phyloP scores from a whole-genome alignment of 2,888 invertebrate species.

The Hesperia comma region DNA sequence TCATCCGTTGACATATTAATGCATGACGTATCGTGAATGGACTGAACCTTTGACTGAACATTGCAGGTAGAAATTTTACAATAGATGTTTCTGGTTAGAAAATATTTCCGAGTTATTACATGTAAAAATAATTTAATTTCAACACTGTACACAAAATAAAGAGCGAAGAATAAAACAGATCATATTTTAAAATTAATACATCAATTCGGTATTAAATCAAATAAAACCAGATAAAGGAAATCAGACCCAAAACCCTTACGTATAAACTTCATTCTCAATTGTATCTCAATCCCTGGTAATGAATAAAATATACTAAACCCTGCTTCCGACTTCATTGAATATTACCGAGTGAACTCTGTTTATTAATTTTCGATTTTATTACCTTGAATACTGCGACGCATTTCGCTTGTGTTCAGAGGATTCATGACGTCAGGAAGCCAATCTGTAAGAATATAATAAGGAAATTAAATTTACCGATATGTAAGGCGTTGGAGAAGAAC shows the following conservation, averaged over 20 bases:
- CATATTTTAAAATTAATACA: neutral
- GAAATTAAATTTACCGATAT: conserved; percentile 44
- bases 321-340: conserved; percentile 34
- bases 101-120: neutral
- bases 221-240: conserved; percentile 10
- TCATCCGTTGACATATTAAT: conserved; percentile 68
- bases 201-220: neutral
- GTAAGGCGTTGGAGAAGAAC: conserved; percentile 48
- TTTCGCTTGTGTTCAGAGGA: conserved; percentile 10
- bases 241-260: neutral
- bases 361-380: conserved; percentile 25
- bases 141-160: neutral
- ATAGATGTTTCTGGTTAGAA: conserved; percentile 21
- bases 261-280: conserved; percentile 18
- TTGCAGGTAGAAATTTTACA: conserved; percentile 27
- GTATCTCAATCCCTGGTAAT: conserved; percentile 27
- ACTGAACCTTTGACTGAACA: conserved; percentile 49
- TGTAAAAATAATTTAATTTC: neutral
- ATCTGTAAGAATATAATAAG: conserved; percentile 41
- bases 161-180: neutral
- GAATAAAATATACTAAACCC: conserved; percentile 36
- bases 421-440: conserved; percentile 29
- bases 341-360: conserved; percentile 9
- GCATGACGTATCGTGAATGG: conserved; percentile 58
- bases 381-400: conserved; percentile 1